Evolutionary conservation across 2,797 vertebrate species (phyloP), one percentile per base, ranked within the genome.

Genomic region (Enteromius argenteus): DNA sequence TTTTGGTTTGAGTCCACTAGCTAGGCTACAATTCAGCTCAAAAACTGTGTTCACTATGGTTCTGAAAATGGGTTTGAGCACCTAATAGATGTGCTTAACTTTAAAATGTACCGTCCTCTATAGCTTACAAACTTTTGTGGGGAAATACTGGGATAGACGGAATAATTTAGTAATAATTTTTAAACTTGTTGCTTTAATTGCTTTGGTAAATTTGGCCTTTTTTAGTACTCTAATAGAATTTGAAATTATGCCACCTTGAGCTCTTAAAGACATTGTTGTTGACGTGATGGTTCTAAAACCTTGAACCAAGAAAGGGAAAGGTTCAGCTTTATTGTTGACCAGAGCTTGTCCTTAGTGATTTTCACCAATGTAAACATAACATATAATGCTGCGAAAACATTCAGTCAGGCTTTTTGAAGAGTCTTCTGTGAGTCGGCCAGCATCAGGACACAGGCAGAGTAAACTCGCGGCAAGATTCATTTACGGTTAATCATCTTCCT

Each of bases 401-500:
- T 32, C 30, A 37, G 13, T 19, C 9, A 39, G 23, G 37, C 14
- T 9, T 80, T 80, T 37, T 67, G 19, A 79, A 27, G 32, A 30
- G 37, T 23, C 35, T 27, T 69, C 21, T 68, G 13, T 37, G 64
- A 32, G 67, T 72, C 11, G 5, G 9, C 51, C 53, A 17, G 56
- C 60, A 68, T 53, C 72, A 39, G 44, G 66, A 66, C 58, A 66
- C 56, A 82, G 42, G 56, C 30, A 73, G 60, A 3, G 19, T 56
- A 44, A 56, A 76, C 46, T 76, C 8, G 0, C 4, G 23, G n/a
- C 23, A 23, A 56, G 46, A 68, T 76, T 83, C 4, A 67, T 76
- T 83, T 58, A 76, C 0, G 6, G 51, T 84, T 79, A 78, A 78
- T 84, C 66, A 71, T 71, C 51, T 37, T 44, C 37, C 74, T 32